Conservation (phyloP, 2,888 invertebrate genomes). For the Gandaritis pyraliata region DNA sequence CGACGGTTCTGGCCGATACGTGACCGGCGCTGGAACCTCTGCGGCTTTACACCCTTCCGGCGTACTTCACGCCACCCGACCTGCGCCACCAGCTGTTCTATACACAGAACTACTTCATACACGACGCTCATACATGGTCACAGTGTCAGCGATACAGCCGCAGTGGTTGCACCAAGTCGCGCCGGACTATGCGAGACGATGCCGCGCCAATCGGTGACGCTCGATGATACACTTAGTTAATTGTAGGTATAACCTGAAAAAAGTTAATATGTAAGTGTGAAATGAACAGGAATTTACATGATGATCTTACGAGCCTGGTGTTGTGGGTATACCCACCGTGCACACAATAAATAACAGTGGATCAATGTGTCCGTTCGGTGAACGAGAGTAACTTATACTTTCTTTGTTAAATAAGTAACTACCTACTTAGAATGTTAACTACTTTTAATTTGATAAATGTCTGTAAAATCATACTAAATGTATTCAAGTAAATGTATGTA, state of each 20-base stretch:
- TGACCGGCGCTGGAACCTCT: constrained; percentile 65
- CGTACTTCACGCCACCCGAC: constrained; percentile 84
- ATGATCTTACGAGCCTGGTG: too few relatives aligned
- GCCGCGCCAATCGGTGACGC: constrained; percentile 67
- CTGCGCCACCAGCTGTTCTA: constrained; percentile 88
- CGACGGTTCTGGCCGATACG: constrained; percentile 83
- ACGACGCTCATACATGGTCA: constrained; percentile 91
- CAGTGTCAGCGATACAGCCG: constrained; percentile 90
- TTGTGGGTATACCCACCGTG: too few relatives aligned
- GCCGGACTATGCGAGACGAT: constrained; percentile 69
- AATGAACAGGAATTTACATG: background rate
- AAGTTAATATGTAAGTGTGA: constrained; percentile 3
- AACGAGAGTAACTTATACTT: too few relatives aligned
- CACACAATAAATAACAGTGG: too few relatives aligned
- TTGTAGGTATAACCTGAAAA: constrained; percentile 25
- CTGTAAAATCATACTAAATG: too few relatives aligned
- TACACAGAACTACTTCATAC: constrained; percentile 96
- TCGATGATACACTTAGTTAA: constrained; percentile 16
- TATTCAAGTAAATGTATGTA: too few relatives aligned
- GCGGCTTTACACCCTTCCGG: constrained; percentile 95
- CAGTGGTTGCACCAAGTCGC: constrained; percentile 88
- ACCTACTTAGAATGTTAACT: too few relatives aligned
- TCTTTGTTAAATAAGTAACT: too few relatives aligned
- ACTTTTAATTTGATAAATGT: too few relatives aligned
- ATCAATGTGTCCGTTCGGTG: too few relatives aligned